Conservation (phyloP, 2,797 vertebrate species). For the Pelobates cultripes region DNA sequence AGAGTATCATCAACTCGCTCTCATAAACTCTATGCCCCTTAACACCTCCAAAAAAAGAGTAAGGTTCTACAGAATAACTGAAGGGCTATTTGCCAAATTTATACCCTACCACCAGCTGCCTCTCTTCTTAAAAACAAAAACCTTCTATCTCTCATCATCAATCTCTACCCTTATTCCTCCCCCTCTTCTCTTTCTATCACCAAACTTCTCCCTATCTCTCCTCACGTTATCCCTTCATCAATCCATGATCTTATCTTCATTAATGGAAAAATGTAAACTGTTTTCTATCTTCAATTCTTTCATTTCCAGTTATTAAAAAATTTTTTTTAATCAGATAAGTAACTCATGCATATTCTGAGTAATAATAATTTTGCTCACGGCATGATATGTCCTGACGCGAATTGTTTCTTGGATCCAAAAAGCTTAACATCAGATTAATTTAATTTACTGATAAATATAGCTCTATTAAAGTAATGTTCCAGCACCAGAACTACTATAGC, state of each 20-base stretch:
- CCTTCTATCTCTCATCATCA: too few species aligned
- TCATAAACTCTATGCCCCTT: too few species aligned
- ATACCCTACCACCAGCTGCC: too few species aligned
- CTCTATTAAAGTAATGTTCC: too few species aligned
- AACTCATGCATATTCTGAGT: constrained; percentile 22
- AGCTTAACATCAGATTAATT: not conserved
- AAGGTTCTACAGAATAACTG: too few species aligned
- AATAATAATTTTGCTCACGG: constrained; percentile 11
- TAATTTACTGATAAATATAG: too few species aligned
- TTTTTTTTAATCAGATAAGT: constrained; percentile 32
- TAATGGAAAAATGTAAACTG: not conserved
- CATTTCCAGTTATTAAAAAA: constrained; percentile 16
- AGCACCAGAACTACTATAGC: too few species aligned
- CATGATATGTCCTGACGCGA: constrained; percentile 20
- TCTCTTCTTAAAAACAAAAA: too few species aligned
- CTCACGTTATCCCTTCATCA: not conserved
- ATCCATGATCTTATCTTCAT: too few species aligned
- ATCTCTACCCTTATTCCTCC: not conserved
- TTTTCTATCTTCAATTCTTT: constrained; percentile 24
- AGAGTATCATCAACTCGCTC: too few species aligned
- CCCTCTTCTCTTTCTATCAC: not conserved
- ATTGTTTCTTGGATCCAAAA: constrained; percentile 3
- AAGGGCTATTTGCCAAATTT: too few species aligned
- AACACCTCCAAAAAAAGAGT: too few species aligned
- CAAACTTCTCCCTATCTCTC: not conserved